phyloP scores from a whole-genome alignment of 2,888 invertebrate species.

The Dorcus hopei region DNA sequence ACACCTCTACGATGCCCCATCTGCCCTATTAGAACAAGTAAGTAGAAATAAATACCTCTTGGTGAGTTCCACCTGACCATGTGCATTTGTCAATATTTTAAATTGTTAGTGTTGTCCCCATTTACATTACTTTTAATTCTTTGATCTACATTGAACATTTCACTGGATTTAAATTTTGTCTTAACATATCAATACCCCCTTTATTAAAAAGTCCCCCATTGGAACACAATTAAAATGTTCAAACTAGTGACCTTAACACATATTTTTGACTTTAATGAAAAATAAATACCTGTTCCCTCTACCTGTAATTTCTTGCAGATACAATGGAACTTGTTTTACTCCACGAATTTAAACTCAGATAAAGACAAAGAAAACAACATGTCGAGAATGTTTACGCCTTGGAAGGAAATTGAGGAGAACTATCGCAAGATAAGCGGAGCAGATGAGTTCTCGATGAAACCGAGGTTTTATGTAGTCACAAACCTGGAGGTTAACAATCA shows the following conservation, averaged over 20 bases:
- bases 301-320: constrained; percentile 51
- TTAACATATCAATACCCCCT: no score
- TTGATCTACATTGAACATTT: no score
- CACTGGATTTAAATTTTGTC: no score
- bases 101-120: no score
- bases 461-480: constrained; percentile 88
- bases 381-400: constrained; percentile 65
- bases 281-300: neutral
- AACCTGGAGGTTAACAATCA: constrained; percentile 70
- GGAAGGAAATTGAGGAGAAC: constrained; percentile 74
- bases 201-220: no score
- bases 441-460: constrained; percentile 71
- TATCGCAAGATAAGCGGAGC: constrained; percentile 62
- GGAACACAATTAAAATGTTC: no score
- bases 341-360: constrained; percentile 59
- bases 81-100: no score
- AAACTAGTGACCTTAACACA: no score
- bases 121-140: no score
- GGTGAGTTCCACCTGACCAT: no score
- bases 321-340: constrained; percentile 76
- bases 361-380: constrained; percentile 56
- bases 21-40: constrained; percentile 81
- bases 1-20: constrained; percentile 91
- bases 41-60: constrained; percentile 8
- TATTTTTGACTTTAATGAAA: no score